phyloP scores from a whole-genome alignment of 2,113 vertebrate genomes.

The Copsychus sechellarum region DNA sequence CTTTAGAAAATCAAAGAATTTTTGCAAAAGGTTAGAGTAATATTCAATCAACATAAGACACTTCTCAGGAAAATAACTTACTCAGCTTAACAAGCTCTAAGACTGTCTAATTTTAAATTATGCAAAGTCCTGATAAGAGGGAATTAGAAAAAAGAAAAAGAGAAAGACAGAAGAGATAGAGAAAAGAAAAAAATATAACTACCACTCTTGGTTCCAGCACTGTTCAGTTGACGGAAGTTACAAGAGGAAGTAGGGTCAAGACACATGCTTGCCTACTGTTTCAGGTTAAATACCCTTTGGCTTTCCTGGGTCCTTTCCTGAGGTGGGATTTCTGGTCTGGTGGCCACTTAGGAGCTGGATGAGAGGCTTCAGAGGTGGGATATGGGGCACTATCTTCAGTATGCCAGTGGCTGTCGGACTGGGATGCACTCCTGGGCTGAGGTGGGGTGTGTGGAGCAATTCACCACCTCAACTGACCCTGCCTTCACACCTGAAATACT shows the following conservation, averaged over 20 bases:
- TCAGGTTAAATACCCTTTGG: background rate
- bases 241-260: background rate
- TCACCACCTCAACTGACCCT: background rate
- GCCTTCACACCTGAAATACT: background rate
- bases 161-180: background rate
- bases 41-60: background rate
- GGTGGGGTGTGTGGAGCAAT: background rate
- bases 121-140: background rate
- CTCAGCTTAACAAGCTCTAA: background rate
- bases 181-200: background rate
- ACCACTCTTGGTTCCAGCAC: background rate
- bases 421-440: background rate
- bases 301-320: background rate
- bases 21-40: background rate
- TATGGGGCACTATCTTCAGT: too few relatives aligned
- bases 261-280: background rate
- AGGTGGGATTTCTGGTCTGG: background rate
- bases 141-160: background rate
- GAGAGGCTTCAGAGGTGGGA: background rate
- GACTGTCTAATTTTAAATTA: background rate
- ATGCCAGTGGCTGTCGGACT: accelerated
- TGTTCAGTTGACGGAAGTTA: background rate
- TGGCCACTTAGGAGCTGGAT: background rate
- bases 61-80: background rate
- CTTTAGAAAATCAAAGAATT: background rate